Percentiles rank a stretch among this genome's conserved stretches.
phyloP scores from a whole-genome alignment of 1,140 invertebrate species.

The Archivesica marissinica region DNA sequence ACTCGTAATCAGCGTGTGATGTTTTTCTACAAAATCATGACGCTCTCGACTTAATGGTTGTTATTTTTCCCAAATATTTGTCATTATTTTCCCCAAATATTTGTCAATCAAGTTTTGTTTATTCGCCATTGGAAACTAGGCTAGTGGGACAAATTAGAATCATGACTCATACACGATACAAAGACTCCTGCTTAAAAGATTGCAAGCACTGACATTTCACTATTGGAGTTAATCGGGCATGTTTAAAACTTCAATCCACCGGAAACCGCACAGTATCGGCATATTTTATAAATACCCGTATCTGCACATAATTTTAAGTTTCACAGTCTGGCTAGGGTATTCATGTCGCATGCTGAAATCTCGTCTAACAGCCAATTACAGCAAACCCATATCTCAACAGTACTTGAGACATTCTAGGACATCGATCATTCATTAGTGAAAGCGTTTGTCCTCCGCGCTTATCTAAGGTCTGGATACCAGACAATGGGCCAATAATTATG shows the following conservation, averaged over 20 bases:
- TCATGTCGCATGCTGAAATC: not conserved
- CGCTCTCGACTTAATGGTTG: not conserved
- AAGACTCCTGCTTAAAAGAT: not conserved
- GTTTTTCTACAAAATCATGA: not conserved
- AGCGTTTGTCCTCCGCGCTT: not conserved
- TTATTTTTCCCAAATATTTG: not conserved
- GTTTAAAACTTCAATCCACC: not conserved
- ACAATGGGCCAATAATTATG: not conserved
- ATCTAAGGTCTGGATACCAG: not conserved
- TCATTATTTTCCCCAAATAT: not conserved
- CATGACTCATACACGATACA: not conserved
- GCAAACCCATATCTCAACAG: not conserved
- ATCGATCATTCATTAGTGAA: not conserved
- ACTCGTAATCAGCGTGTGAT: not conserved
- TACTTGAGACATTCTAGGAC: not conserved
- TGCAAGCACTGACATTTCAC: not conserved
- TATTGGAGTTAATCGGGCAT: not conserved
- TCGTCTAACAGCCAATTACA: not conserved
- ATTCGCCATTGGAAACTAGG: conserved; percentile 7
- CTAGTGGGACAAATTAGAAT: not conserved
- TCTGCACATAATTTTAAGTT: not conserved
- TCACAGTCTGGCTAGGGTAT: not conserved
- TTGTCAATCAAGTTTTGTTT: conserved; percentile 23
- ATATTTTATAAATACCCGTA: not conserved
- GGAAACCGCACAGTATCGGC: not conserved